Conservation (phyloP, 2,888 invertebrate species). For the Acronicta psi region DNA sequence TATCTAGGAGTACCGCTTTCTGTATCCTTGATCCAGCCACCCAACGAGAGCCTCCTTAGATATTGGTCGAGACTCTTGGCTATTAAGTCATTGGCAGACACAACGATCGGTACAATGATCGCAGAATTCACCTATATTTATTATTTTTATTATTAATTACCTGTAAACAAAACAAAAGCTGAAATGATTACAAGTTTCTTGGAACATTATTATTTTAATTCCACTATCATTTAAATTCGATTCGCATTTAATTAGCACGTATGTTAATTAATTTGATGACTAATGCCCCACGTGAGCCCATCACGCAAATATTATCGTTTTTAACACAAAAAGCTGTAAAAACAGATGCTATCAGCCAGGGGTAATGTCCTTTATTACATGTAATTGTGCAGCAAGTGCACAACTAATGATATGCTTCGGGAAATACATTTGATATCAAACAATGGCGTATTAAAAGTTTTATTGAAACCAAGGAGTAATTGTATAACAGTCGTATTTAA, state of each 20-base stretch:
- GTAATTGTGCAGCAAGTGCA: constrained; percentile 71
- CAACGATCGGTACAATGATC: too few species aligned
- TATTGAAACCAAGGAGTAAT: constrained; percentile 46
- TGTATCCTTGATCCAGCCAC: too few species aligned
- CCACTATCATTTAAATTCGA: constrained; percentile 48
- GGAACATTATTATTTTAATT: constrained; percentile 48
- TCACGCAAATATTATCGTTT: constrained; percentile 71
- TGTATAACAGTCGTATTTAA: constrained; percentile 25
- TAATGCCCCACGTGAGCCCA: constrained; percentile 68
- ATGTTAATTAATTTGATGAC: constrained; percentile 66
- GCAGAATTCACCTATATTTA: too few species aligned
- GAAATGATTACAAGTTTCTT: constrained; percentile 31
- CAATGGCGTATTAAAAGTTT: constrained; percentile 60
- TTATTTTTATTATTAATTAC: too few species aligned
- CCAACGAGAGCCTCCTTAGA: too few species aligned
- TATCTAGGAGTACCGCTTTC: too few species aligned
- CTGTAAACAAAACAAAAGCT: constrained; percentile 18
- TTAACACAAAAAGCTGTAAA: constrained; percentile 75
- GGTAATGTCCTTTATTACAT: constrained; percentile 77
- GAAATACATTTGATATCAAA: constrained; percentile 53
- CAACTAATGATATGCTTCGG: constrained; percentile 61
- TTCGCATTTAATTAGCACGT: constrained; percentile 52
- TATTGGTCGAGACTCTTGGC: too few species aligned
- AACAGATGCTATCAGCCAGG: constrained; percentile 70
- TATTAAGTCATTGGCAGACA: too few species aligned